These are phyloP conservation scores for Beris chalybata DNA, from an alignment of 2,888 invertebrate genomes.

Conservation along the genomic window DNA sequence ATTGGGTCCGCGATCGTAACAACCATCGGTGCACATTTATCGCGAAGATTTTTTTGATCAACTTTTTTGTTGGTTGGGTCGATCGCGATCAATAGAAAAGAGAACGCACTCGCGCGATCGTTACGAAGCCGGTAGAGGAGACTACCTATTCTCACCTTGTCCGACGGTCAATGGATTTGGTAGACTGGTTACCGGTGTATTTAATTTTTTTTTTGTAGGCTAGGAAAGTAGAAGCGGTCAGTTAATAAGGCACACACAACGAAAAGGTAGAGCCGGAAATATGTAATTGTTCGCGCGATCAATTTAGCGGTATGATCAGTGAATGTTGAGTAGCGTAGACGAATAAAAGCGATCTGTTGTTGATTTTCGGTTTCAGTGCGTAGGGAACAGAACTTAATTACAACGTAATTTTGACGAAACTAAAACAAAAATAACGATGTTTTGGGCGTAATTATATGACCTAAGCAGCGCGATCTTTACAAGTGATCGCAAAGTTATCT, in stretches of 20 bases:
- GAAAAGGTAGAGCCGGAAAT: background rate
- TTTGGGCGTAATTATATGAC: too few relatives aligned
- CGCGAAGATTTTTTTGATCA: too few relatives aligned
- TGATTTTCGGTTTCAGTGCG: too few relatives aligned
- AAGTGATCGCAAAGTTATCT: too few relatives aligned
- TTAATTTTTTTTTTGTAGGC: background rate
- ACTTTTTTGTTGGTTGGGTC: too few relatives aligned
- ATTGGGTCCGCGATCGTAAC: background rate
- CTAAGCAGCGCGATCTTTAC: too few relatives aligned
- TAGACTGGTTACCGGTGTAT: background rate
- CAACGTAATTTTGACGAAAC: too few relatives aligned
- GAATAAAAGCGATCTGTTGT: too few relatives aligned
- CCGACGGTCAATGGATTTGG: background rate
- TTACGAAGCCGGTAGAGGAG: background rate
- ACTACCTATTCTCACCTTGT: background rate
- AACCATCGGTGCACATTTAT: background rate
- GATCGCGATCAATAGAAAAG: too few relatives aligned
- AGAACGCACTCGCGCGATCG: background rate
- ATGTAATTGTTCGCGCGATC: too few relatives aligned
- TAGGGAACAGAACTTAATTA: too few relatives aligned
- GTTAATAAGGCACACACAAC: background rate
- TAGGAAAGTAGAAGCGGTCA: background rate
- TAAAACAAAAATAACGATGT: too few relatives aligned
- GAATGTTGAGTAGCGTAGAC: background rate
- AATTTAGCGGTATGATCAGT: background rate